Evolutionary conservation across 2,797 vertebrate genomes (phyloP).

Genomic region (Dipus sagitta): DNA sequence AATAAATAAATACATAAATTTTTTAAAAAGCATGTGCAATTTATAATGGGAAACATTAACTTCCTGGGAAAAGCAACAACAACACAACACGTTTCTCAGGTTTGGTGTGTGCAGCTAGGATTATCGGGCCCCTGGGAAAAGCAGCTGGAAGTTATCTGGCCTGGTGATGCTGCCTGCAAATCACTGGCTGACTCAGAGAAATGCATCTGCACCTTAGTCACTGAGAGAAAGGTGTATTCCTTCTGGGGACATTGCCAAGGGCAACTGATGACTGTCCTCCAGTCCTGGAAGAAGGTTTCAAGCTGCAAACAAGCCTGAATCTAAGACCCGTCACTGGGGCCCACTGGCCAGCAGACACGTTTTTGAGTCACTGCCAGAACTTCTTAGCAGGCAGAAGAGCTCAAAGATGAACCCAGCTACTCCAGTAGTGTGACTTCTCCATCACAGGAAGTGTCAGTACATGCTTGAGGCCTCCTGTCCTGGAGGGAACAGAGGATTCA

Average conservation of each 20-base stretch:
- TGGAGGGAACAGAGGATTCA: neutral
- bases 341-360: neutral
- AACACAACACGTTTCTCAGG: constrained; percentile 13
- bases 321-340: neutral
- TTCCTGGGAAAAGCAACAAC: constrained; percentile 6
- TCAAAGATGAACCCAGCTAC: constrained; percentile 42
- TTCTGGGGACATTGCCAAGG: neutral
- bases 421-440: neutral
- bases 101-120: neutral
- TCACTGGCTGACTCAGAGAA: constrained; percentile 64
- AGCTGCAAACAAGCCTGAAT: neutral
- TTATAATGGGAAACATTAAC: constrained; percentile 42
- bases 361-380: constrained; percentile 34
- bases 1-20: neutral
- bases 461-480: neutral
- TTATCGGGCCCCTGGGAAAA: constrained; percentile 23
- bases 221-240: neutral
- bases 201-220: constrained; percentile 14
- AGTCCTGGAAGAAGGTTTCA: neutral
- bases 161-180: neutral
- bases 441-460: neutral
- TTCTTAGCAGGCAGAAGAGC: neutral
- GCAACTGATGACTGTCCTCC: constrained; percentile 18
- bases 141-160: too few relatives aligned
- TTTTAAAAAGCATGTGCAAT: neutral